Percentiles rank a stretch among this genome's conserved stretches.
phyloP scores from a whole-genome alignment of 1,140 invertebrate genomes.

The Antheraea pernyi region DNA sequence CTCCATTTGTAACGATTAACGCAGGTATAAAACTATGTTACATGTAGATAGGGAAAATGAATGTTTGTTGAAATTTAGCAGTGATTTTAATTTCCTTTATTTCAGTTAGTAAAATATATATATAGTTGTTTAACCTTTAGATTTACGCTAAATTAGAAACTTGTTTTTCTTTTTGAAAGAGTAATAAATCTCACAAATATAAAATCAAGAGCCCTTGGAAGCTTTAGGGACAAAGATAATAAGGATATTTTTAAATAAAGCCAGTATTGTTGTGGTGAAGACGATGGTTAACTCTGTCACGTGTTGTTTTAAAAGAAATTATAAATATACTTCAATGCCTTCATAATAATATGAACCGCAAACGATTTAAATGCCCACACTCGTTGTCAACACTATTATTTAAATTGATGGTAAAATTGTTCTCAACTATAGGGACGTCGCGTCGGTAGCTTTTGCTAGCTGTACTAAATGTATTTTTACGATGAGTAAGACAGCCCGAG shows the following conservation, averaged over 20 bases:
- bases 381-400: not conserved
- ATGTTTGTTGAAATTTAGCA: no score
- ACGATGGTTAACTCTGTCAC: not conserved
- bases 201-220: not conserved
- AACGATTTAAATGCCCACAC: not conserved
- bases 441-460: not conserved
- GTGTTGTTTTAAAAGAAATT: not conserved
- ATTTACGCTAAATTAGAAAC: no score
- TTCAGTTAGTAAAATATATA: no score
- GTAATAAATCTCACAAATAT: not conserved
- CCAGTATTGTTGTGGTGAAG: not conserved
- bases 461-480: constrained; percentile 1
- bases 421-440: not conserved
- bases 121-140: no score
- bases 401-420: constrained; percentile 5
- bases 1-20: no score
- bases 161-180: no score
- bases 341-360: not conserved
- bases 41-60: no score
- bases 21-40: no score
- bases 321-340: not conserved
- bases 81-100: no score
- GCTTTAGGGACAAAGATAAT: not conserved
- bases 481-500: constrained; percentile 7
- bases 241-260: not conserved